These are phyloP conservation scores for Coregonus suidteri DNA, from an alignment of 2,797 vertebrate genomes.

Conservation along the genomic window DNA sequence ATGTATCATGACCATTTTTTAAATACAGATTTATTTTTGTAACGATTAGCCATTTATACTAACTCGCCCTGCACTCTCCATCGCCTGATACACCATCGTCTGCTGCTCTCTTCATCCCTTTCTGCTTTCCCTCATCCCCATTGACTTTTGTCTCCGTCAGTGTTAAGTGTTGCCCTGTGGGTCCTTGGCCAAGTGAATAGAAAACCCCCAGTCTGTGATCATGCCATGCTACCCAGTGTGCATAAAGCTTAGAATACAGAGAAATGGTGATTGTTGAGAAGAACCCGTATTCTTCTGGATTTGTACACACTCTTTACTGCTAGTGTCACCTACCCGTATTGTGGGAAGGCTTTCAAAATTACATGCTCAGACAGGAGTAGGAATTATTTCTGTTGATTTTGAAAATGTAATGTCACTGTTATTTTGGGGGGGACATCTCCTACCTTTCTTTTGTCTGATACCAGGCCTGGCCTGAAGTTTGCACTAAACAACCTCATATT, in stretches of 20 bases:
- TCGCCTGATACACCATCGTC: slow-evolving; percentile 28
- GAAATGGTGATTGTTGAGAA: neutral
- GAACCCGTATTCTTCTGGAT: neutral
- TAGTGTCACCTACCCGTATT: neutral
- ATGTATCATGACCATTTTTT: slow-evolving; percentile 15
- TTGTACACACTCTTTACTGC: neutral
- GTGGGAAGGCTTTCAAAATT: neutral
- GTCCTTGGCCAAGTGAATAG: slow-evolving; percentile 33
- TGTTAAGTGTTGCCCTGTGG: slow-evolving; percentile 27
- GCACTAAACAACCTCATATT: neutral
- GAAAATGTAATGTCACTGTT: neutral
- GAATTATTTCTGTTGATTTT: neutral
- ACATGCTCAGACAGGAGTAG: neutral
- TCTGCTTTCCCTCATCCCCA: slow-evolving; percentile 33
- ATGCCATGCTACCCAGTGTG: slow-evolving; percentile 1
- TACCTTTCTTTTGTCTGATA: neutral
- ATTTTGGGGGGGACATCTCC: too few species aligned
- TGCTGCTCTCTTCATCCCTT: slow-evolving; percentile 19
- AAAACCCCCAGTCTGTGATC: slow-evolving; percentile 9
- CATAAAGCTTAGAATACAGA: slow-evolving; percentile 10
- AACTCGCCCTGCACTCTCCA: slow-evolving; percentile 18
- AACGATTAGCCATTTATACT: slow-evolving; percentile 24
- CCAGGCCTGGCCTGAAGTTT: neutral
- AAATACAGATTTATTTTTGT: slow-evolving; percentile 19
- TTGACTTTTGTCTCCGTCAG: slow-evolving; percentile 32